Evolutionary conservation across 1,140 invertebrate genomes (phyloP).

Genomic region (Artemia franciscana): DNA sequence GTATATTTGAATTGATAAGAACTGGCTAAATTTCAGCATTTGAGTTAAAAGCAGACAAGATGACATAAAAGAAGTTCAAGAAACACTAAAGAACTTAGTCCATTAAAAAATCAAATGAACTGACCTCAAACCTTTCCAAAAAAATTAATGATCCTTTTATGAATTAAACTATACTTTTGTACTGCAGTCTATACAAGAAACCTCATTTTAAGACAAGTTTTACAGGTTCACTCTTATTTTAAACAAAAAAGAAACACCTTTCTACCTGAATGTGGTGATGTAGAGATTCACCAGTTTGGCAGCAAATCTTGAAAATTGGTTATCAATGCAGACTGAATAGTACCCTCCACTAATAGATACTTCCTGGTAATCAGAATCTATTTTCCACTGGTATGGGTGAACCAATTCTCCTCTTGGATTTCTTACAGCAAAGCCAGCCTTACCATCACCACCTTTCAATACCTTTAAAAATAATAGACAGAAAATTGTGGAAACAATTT

Average conservation of each 20-base stretch:
- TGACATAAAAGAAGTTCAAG: no score
- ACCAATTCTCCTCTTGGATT: constrained; percentile 59
- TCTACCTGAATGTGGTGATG: constrained; percentile 59
- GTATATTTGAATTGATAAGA: no score
- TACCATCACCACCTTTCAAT: constrained; percentile 67
- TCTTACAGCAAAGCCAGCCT: constrained; percentile 70
- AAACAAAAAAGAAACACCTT: background rate
- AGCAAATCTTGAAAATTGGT: constrained; percentile 76
- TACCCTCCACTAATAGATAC: constrained; percentile 49
- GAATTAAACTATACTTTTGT: no score
- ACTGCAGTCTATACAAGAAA: no score
- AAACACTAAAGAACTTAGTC: no score
- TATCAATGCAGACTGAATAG: constrained; percentile 83
- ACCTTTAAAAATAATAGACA: constrained; percentile 15
- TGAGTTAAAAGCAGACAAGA: no score
- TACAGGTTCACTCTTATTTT: background rate
- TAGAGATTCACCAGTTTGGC: constrained; percentile 80
- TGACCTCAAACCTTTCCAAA: no score
- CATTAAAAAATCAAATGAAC: no score
- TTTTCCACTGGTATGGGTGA: constrained; percentile 67
- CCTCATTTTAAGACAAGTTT: no score
- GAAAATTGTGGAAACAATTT: background rate
- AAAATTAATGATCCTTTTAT: no score
- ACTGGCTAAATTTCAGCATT: no score
- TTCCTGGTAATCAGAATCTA: constrained; percentile 66